phyloP scores from a whole-genome alignment of 2,797 vertebrate species.

The Esox lucius region DNA sequence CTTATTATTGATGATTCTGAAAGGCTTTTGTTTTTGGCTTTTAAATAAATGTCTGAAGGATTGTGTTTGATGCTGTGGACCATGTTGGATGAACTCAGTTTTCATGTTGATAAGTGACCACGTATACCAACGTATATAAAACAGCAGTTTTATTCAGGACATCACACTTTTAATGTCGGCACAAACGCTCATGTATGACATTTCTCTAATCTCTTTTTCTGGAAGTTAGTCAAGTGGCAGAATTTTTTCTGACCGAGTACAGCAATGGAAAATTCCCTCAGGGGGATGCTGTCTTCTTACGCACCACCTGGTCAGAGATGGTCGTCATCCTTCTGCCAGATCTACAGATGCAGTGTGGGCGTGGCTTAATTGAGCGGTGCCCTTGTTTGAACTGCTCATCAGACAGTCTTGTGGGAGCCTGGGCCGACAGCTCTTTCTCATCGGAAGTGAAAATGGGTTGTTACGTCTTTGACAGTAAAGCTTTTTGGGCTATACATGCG shows the following conservation, averaged over 20 bases:
- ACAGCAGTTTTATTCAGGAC: neutral
- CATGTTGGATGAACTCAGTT: neutral
- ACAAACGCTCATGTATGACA: neutral
- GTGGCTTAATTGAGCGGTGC: neutral
- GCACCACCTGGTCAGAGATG: neutral
- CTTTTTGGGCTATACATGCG: neutral
- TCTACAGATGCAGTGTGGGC: neutral
- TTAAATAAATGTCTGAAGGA: conserved; percentile 60
- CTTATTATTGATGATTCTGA: conserved; percentile 23
- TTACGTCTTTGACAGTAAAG: neutral
- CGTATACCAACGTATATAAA: neutral
- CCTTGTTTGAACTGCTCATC: neutral
- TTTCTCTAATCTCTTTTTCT: neutral
- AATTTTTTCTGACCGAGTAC: too few species aligned
- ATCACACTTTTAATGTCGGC: neutral
- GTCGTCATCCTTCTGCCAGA: neutral
- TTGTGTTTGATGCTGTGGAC: neutral
- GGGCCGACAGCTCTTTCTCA: neutral
- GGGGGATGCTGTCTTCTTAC: neutral
- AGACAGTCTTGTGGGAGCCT: neutral
- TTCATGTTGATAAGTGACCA: neutral
- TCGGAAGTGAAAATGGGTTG: conserved; percentile 11
- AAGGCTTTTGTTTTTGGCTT: conserved; percentile 44
- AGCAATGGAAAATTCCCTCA: neutral
- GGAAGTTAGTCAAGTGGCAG: neutral